A percentile compares a stretch with the other conserved stretches of the same genome.
Evolutionary conservation across 1,140 invertebrate species (phyloP).

Genomic region (Drosophila punjabiensis): DNA sequence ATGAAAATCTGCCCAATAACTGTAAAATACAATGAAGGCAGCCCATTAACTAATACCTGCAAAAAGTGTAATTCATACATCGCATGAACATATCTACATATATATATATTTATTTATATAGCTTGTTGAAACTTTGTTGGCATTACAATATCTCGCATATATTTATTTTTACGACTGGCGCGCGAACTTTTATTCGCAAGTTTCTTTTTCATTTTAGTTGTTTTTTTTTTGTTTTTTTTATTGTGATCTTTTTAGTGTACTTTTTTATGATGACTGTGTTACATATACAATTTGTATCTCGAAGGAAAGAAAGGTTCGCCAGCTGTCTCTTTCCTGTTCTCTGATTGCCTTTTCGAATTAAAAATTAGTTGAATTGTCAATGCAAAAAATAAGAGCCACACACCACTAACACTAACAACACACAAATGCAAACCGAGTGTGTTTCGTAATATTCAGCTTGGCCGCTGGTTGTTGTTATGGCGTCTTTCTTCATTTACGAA

Average conservation of each 20-base stretch:
- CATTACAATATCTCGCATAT: constrained; percentile 64
- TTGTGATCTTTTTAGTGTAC: constrained; percentile 35
- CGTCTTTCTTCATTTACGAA: constrained; percentile 80
- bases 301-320: constrained; percentile 46
- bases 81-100: constrained; percentile 4
- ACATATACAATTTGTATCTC: constrained; percentile 54
- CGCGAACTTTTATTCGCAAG: constrained; percentile 71
- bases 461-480: constrained; percentile 44
- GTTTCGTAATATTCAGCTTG: constrained; percentile 70
- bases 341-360: constrained; percentile 77
- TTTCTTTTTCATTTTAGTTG: constrained; percentile 40
- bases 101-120: constrained; percentile 18
- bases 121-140: constrained; percentile 54
- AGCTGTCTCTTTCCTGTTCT: constrained; percentile 41
- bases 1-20: constrained; percentile 30
- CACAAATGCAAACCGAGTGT: constrained; percentile 38
- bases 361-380: constrained; percentile 82
- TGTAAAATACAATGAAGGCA: constrained; percentile 24
- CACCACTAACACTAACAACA: neutral
- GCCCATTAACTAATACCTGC: constrained; percentile 23
- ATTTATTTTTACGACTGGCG: constrained; percentile 62
- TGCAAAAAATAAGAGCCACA: constrained; percentile 33
- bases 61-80: constrained; percentile 25
- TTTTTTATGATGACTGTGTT: constrained; percentile 36
- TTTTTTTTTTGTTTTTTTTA: constrained; percentile 14